Conservation (phyloP, 1,140 invertebrate genomes). For the Neodiprion fabricii region DNA sequence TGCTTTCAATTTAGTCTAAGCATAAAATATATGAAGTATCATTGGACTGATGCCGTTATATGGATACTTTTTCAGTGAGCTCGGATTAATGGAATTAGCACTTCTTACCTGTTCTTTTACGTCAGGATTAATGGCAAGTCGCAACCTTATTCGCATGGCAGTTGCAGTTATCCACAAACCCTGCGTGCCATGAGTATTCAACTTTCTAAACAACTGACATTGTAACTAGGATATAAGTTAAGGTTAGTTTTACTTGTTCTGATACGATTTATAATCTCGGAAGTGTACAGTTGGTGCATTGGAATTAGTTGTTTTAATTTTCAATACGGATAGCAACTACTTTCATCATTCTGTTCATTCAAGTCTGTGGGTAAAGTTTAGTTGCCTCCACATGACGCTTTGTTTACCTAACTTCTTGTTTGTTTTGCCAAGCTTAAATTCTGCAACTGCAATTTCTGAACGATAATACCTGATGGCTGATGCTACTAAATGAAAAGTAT, state of each 20-base stretch:
- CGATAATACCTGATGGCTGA: no score
- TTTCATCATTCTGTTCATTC: not conserved
- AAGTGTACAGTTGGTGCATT: no score
- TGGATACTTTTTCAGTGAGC: not conserved
- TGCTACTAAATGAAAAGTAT: no score
- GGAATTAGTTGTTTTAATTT: no score
- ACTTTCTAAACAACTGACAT: not conserved
- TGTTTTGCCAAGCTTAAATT: no score
- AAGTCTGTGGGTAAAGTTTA: not conserved
- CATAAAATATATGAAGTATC: no score
- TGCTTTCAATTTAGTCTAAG: no score
- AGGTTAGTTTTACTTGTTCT: not conserved
- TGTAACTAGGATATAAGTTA: not conserved
- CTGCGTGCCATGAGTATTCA: not conserved
- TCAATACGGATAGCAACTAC: not conserved
- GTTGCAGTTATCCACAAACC: not conserved
- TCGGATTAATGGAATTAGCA: not conserved
- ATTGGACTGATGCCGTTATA: not conserved
- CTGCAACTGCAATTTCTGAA: no score
- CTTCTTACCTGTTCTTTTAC: not conserved
- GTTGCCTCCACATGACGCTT: not conserved
- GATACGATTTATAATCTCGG: no score
- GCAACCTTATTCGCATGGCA: not conserved
- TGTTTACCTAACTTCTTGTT: not conserved
- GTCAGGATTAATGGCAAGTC: constrained; percentile 3